phyloP scores from a whole-genome alignment of 1,140 invertebrate species.

The Pentalonia nigronervosa region DNA sequence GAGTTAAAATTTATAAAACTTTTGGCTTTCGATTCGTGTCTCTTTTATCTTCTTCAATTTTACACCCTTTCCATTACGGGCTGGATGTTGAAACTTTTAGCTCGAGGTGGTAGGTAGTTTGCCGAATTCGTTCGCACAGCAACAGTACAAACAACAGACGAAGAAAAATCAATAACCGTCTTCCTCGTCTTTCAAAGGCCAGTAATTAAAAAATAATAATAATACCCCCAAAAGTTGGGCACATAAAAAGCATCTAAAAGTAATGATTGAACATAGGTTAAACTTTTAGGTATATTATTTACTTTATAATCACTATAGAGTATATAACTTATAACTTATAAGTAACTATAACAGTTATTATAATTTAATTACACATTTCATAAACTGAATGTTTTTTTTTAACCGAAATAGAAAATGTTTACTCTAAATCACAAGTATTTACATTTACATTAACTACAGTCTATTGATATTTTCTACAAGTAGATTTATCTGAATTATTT shows the following conservation, averaged over 20 bases:
- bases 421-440: not conserved
- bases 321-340: not conserved
- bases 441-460: not conserved
- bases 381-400: not conserved
- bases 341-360: not conserved
- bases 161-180: slow-evolving; percentile 42
- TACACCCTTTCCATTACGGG: not conserved
- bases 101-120: not conserved
- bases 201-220: slow-evolving; percentile 47
- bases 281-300: not conserved
- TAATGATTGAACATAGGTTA: not conserved
- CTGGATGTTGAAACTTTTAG: slow-evolving; percentile 13
- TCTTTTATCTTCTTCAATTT: slow-evolving; percentile 44
- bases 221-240: not conserved
- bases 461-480: not conserved
- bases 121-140: slow-evolving; percentile 21
- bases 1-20: not conserved
- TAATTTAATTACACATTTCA: not conserved
- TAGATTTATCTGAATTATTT: not conserved
- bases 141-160: slow-evolving; percentile 40
- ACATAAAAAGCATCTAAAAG: not conserved
- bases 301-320: not conserved
- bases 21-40: not conserved
- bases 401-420: not conserved
- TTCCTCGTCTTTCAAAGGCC: slow-evolving; percentile 27